Evolutionary conservation across 1,140 invertebrate genomes (phyloP).

Genomic region (Gryon sp.): DNA sequence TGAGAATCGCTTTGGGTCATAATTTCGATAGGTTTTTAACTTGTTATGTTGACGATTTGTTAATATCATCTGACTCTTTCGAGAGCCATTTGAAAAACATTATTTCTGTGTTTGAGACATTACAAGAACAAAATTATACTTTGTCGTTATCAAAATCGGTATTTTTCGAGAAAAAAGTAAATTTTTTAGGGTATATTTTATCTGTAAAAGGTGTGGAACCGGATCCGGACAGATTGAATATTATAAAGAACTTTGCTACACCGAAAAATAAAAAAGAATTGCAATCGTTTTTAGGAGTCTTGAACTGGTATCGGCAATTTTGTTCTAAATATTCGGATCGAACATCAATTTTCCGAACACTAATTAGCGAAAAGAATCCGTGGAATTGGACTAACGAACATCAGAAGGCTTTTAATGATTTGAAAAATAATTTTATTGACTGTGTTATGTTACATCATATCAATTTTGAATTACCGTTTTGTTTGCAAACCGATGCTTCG

Average conservation of each 20-base stretch:
- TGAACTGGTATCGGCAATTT: conserved; percentile 53
- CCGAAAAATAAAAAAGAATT: conserved; percentile 30
- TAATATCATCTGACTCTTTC: not conserved
- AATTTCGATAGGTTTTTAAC: conserved; percentile 25
- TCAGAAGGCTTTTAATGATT: conserved; percentile 6
- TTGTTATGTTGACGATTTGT: conserved; percentile 30
- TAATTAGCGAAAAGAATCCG: conserved; percentile 6
- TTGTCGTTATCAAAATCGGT: conserved; percentile 17
- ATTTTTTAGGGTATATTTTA: conserved; percentile 29
- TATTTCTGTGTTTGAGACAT: conserved; percentile 7
- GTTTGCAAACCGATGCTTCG: conserved; percentile 41
- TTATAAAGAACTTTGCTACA: conserved; percentile 25
- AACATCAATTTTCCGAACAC: conserved; percentile 21
- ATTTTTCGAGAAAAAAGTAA: conserved; percentile 17
- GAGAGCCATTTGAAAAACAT: not conserved
- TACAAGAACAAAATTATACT: conserved; percentile 24
- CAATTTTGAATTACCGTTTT: conserved; percentile 14
- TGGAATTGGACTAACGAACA: conserved; percentile 27
- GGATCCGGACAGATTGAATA: conserved; percentile 20
- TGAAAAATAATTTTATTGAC: conserved; percentile 43
- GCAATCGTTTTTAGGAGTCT: conserved; percentile 45
- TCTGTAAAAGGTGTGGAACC: conserved; percentile 6
- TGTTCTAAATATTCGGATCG: conserved; percentile 11
- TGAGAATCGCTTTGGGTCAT: not conserved
- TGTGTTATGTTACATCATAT: conserved; percentile 26